Evolutionary conservation across 2,113 vertebrate genomes (phyloP).

Genomic region (Brachyhypopomus gauderio): DNA sequence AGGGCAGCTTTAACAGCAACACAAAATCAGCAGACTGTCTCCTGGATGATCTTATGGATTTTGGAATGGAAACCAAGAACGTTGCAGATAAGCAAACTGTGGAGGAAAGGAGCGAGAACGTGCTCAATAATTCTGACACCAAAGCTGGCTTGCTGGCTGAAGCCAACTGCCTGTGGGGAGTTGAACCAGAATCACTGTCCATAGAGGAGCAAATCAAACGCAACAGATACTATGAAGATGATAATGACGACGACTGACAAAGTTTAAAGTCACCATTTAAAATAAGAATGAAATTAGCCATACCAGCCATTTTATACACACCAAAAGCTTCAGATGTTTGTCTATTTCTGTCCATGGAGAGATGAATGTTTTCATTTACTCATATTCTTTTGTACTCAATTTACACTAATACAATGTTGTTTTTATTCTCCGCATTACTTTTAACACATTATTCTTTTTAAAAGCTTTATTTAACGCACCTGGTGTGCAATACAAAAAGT

Average conservation of each 20-base stretch:
- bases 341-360: constrained; percentile 71
- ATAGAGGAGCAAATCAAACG: constrained; percentile 78
- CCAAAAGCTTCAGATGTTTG: constrained; percentile 9
- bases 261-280: constrained; percentile 31
- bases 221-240: constrained; percentile 76
- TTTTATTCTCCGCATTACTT: constrained; percentile 54
- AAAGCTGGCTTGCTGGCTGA: constrained; percentile 30
- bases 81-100: constrained; percentile 21
- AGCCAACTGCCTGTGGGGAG: constrained; percentile 52
- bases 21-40: constrained; percentile 47
- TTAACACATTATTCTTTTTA: constrained; percentile 40
- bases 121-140: constrained; percentile 40
- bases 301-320: constrained; percentile 34
- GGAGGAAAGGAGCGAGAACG: constrained; percentile 16
- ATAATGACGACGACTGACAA: constrained; percentile 52
- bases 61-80: constrained; percentile 60
- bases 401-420: constrained; percentile 48
- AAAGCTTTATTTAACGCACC: constrained; percentile 73
- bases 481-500: constrained; percentile 71
- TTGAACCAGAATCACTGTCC: constrained; percentile 62
- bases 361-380: constrained; percentile 58
- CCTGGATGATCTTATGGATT: constrained; percentile 74
- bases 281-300: constrained; percentile 44
- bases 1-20: constrained; percentile 57
- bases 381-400: constrained; percentile 60